Evolutionary conservation across 2,888 invertebrate species (phyloP).

Genomic region (Blastobasis lacticolella): DNA sequence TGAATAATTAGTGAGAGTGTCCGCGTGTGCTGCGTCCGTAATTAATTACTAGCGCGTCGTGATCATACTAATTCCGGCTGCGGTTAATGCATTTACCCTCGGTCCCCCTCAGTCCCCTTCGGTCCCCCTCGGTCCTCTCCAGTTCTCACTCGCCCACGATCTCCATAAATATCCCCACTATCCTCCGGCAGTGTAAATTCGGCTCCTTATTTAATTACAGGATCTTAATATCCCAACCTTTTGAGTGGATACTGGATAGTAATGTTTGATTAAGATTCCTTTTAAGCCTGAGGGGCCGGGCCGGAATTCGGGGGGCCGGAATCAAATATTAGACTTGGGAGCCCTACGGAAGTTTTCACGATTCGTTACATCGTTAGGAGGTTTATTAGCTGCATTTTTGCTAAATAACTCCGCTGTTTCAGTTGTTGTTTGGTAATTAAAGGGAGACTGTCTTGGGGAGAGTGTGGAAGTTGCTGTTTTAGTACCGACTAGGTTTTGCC

Average conservation of each 20-base stretch:
- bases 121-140: not conserved
- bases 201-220: conserved; percentile 3
- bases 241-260: conserved; percentile 1
- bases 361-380: not conserved
- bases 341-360: not conserved
- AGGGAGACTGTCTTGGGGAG: too few relatives aligned
- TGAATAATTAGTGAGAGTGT: too few relatives aligned
- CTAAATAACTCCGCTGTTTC: too few relatives aligned
- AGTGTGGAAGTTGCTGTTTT: too few relatives aligned
- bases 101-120: too few relatives aligned
- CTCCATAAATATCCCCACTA: conserved; percentile 5
- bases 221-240: conserved; percentile 2
- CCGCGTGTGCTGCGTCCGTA: too few relatives aligned
- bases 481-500: too few relatives aligned
- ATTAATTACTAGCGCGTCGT: too few relatives aligned
- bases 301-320: conserved; percentile 1
- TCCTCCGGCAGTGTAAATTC: not conserved
- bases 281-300: conserved; percentile 4
- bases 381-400: too few relatives aligned
- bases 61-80: not conserved
- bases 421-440: too few relatives aligned
- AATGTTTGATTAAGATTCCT: conserved; percentile 11
- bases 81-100: conserved; percentile 3
- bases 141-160: not conserved
- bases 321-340: not conserved